Percentiles rank a stretch among this genome's conserved stretches.
Evolutionary conservation across 2,113 vertebrate genomes (phyloP).

Genomic region (Vidua chalybeata): DNA sequence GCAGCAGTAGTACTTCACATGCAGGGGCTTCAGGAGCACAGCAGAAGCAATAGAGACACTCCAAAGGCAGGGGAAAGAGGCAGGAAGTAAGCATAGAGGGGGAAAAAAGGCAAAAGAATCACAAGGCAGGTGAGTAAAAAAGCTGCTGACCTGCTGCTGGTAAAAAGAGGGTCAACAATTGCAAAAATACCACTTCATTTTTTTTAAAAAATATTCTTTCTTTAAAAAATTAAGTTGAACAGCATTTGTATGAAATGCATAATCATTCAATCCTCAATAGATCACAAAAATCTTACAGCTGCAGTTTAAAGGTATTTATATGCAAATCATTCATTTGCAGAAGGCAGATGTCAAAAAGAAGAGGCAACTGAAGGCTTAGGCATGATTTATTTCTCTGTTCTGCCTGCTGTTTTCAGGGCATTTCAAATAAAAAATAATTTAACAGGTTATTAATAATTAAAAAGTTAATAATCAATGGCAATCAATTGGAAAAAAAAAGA

Average conservation of each 20-base stretch:
- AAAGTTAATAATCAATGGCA: neutral
- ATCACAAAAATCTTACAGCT: neutral
- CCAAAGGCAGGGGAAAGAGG: fast-evolving
- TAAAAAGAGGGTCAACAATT: neutral
- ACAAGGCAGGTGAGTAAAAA: neutral
- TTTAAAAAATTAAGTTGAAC: neutral
- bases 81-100: fast-evolving
- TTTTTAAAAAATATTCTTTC: neutral
- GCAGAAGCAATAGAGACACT: neutral
- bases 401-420: neutral
- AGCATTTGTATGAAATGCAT: neutral
- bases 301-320: neutral
- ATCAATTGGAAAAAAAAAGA: neutral
- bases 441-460: neutral
- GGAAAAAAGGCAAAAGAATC: neutral
- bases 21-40: neutral
- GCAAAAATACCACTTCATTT: neutral
- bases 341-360: neutral
- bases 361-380: neutral
- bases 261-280: neutral
- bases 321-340: neutral
- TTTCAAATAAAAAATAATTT: neutral
- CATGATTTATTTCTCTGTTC: neutral
- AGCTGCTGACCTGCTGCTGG: neutral
- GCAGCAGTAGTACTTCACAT: fast-evolving